Percentiles rank a stretch among this genome's conserved stretches.
These are phyloP conservation scores for Mnemiopsis leidyi DNA, from an alignment of 37 sponge, comb jelly and placozoan species.

Conservation along the genomic window DNA sequence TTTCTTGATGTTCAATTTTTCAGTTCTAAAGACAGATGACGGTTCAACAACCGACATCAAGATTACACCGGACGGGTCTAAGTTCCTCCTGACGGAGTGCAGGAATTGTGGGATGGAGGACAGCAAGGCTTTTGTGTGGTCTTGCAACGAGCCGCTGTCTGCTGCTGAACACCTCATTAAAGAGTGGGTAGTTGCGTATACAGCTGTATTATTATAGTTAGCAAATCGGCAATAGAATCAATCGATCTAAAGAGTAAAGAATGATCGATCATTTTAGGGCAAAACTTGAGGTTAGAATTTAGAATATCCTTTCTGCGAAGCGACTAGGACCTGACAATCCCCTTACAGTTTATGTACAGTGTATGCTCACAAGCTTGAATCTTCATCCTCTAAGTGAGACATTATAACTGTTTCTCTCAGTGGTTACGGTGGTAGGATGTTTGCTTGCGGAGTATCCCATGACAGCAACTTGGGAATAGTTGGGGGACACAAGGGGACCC, in stretches of 20 bases:
- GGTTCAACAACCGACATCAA: background rate
- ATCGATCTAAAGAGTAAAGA: no score
- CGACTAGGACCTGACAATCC: no score
- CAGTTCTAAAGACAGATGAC: constrained; percentile 32
- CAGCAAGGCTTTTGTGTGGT: background rate
- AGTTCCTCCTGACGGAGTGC: constrained; percentile 7
- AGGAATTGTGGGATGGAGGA: background rate
- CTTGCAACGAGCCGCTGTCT: background rate
- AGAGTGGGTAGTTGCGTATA: no score
- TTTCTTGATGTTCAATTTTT: background rate
- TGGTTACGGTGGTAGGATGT: constrained; percentile 31
- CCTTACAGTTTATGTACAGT: no score
- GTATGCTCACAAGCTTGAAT: no score
- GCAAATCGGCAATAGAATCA: no score
- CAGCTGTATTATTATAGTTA: no score
- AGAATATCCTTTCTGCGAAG: no score
- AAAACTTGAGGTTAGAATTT: no score
- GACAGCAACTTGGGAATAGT: background rate
- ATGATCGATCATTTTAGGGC: no score
- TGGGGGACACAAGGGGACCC: constrained; percentile 26
- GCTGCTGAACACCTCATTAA: background rate
- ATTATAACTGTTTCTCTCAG: background rate
- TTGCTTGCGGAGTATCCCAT: background rate
- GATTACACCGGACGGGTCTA: background rate
- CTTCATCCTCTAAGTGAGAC: no score